Evolutionary conservation across 2,888 invertebrate species (phyloP).

Genomic region (Thecophora atra): DNA sequence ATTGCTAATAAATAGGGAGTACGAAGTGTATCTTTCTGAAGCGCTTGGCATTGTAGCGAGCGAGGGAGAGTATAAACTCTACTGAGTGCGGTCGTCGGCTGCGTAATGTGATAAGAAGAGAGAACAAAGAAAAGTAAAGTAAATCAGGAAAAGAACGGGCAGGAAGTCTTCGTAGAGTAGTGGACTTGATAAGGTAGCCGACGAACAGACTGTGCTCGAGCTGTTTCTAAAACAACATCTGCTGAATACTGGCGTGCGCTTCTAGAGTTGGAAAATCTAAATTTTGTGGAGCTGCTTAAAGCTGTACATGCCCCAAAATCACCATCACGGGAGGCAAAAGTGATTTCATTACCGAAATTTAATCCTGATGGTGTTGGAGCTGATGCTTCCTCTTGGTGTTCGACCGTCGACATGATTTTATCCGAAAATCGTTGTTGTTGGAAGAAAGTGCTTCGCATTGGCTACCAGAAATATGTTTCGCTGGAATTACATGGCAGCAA

Average conservation of each 20-base stretch:
- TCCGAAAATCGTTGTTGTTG: no score
- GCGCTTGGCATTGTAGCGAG: background rate
- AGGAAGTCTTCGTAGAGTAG: no score
- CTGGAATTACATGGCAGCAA: background rate
- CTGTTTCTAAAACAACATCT: no score
- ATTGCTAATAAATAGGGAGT: background rate
- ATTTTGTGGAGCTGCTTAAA: no score
- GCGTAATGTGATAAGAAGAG: background rate
- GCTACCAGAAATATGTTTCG: background rate
- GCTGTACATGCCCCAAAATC: no score
- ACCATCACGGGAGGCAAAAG: background rate
- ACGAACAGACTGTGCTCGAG: no score
- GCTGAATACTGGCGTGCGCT: no score
- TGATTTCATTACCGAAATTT: background rate
- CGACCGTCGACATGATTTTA: no score
- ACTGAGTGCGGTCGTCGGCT: background rate
- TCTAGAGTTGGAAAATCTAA: no score
- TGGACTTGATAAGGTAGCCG: no score
- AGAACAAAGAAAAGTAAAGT: background rate
- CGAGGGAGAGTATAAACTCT: constrained; percentile 10
- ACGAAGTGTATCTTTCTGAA: background rate
- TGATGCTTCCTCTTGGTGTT: no score
- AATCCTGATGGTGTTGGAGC: constrained; percentile 1
- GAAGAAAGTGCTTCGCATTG: constrained; percentile 1
- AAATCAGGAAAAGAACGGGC: background rate